Conservation (phyloP, 1,140 invertebrate species). For the Eriocheir sinensis region DNA sequence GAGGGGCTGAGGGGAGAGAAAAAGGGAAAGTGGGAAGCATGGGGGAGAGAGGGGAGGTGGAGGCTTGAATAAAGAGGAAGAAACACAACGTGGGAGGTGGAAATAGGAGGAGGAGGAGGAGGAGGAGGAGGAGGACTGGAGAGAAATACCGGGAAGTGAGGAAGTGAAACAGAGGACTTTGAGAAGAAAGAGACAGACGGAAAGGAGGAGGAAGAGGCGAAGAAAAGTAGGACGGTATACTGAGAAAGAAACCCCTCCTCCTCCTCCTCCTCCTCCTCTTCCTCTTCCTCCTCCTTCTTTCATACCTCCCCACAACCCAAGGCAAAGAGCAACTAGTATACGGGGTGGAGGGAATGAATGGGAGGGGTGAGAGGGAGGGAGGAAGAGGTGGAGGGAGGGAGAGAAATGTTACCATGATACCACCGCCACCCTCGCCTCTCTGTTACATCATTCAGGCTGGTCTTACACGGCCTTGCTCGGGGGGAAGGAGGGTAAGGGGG, state of each 20-base stretch:
- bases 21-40: neutral
- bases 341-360: neutral
- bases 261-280: too few relatives aligned
- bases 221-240: neutral
- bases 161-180: neutral
- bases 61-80: neutral
- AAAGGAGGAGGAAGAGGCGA: neutral
- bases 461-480: neutral
- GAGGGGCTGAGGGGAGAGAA: neutral
- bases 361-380: too few relatives aligned
- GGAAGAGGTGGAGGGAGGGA: neutral
- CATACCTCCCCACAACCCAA: too few relatives aligned
- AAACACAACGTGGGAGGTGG: neutral
- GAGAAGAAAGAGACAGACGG: neutral
- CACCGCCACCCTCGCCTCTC: neutral
- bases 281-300: too few relatives aligned
- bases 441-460: neutral
- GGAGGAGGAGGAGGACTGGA: neutral
- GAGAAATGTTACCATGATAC: too few relatives aligned
- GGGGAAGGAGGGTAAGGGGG: too few relatives aligned
- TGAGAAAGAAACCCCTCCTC: neutral
- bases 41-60: neutral
- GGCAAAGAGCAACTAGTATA: too few relatives aligned
- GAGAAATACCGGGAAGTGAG: neutral
- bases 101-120: neutral